Conservation (phyloP, 1,140 invertebrate species). For the Caligus rogercresseyi region DNA sequence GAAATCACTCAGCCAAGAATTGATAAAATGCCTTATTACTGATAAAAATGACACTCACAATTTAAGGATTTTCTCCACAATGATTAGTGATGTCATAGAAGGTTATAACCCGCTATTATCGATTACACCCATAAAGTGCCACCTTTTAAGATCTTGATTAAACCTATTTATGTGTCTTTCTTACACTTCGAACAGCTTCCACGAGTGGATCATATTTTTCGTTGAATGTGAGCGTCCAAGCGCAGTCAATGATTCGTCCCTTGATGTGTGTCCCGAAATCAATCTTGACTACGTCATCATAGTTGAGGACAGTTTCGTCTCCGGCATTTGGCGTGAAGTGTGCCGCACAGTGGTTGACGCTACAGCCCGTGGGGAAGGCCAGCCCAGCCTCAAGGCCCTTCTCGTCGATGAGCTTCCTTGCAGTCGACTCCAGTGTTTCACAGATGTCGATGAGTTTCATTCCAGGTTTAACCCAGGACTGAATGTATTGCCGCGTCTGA, state of each 20-base stretch:
- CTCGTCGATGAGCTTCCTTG: constrained; percentile 78
- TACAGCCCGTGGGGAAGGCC: constrained; percentile 97
- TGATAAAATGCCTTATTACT: no score
- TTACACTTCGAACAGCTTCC: constrained; percentile 90
- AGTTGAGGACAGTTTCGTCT: constrained; percentile 81
- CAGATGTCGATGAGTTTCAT: constrained; percentile 99
- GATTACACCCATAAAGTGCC: no score
- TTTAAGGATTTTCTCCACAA: no score
- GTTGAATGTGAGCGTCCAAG: constrained; percentile 93
- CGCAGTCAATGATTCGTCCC: constrained; percentile 94
- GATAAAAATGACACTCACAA: no score
- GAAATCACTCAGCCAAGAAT: no score
- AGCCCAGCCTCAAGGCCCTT: constrained; percentile 87
- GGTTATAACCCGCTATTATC: no score
- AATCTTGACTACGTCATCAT: constrained; percentile 97
- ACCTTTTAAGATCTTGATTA: no score
- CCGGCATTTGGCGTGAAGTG: constrained; percentile 99
- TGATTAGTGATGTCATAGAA: no score
- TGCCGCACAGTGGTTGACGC: constrained; percentile 93
- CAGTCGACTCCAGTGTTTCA: constrained; percentile 81
- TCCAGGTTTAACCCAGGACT: constrained; percentile 80
- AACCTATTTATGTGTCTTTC: constrained; percentile 63
- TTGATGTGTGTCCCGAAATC: constrained; percentile 99
- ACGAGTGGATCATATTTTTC: constrained; percentile 87
- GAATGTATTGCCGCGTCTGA: constrained; percentile 74